These are phyloP conservation scores for Maniola jurtina DNA, from an alignment of 1,140 invertebrate genomes.

Conservation along the genomic window DNA sequence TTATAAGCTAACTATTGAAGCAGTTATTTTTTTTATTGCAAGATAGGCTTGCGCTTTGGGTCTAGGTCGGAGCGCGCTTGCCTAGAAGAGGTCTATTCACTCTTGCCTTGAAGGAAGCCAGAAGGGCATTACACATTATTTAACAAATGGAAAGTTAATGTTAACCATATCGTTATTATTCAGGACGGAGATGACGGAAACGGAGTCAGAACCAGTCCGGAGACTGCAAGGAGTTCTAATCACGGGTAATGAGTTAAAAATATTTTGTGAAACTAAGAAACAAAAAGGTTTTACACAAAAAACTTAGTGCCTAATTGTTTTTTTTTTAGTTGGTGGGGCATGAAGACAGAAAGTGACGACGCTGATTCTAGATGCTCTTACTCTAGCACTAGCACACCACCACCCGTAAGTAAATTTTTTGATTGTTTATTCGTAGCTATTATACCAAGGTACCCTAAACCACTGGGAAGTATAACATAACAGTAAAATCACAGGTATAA, in stretches of 20 bases:
- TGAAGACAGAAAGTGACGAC: slow-evolving; percentile 83
- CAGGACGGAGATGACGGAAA: slow-evolving; percentile 61
- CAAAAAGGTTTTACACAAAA: not conserved
- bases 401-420: slow-evolving; percentile 51
- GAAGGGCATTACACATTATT: no score
- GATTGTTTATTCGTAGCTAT: not conserved
- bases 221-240: slow-evolving; percentile 54
- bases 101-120: no score
- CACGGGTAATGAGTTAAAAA: slow-evolving; percentile 39
- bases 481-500: no score
- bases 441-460: no score
- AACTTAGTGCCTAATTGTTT: not conserved
- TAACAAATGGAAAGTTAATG: not conserved
- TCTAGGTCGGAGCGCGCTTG: no score
- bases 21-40: no score
- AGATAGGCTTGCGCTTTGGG: no score
- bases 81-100: no score
- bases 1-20: no score
- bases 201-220: slow-evolving; percentile 57
- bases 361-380: slow-evolving; percentile 86
- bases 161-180: slow-evolving; percentile 25
- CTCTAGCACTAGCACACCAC: slow-evolving; percentile 86
- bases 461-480: no score
- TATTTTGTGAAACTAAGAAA: not conserved
- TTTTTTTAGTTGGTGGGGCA: slow-evolving; percentile 73